phyloP scores from a whole-genome alignment of 1,140 invertebrate genomes.

The Philaenus spumarius region DNA sequence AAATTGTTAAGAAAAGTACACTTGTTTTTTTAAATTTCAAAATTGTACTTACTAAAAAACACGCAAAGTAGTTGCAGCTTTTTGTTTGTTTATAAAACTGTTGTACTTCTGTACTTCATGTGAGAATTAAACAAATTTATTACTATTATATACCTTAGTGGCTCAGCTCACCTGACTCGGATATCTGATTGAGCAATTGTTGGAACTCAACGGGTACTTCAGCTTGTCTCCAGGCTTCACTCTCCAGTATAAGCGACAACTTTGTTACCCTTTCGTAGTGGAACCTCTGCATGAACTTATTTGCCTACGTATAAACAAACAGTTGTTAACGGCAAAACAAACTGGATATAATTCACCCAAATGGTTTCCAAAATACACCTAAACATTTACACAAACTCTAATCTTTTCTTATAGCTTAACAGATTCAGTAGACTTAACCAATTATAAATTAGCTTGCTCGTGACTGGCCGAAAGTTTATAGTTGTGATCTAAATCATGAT shows the following conservation, averaged over 20 bases:
- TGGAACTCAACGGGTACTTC: constrained; percentile 53
- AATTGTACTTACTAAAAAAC: too few species aligned
- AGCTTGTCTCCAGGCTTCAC: constrained; percentile 90
- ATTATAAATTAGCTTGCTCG: too few species aligned
- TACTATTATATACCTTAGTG: background rate
- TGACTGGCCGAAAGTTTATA: too few species aligned
- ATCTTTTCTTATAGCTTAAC: too few species aligned
- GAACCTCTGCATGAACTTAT: constrained; percentile 85
- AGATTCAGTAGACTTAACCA: too few species aligned
- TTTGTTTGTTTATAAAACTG: background rate
- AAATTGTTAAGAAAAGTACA: too few species aligned
- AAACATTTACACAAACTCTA: too few species aligned
- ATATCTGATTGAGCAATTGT: constrained; percentile 65
- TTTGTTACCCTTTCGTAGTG: constrained; percentile 84
- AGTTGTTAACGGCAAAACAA: constrained; percentile 5
- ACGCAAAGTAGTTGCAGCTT: background rate
- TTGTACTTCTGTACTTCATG: background rate
- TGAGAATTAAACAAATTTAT: background rate
- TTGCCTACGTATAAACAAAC: constrained; percentile 56
- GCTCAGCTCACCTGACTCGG: constrained; percentile 39
- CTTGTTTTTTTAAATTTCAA: too few species aligned
- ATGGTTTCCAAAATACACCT: too few species aligned
- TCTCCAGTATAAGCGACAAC: constrained; percentile 75
- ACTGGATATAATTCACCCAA: too few species aligned
- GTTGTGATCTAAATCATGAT: too few species aligned